A percentile compares a stretch with the other conserved stretches of the same genome.
These are phyloP conservation scores for Phylloscopus trochilus DNA, from an alignment of 2,113 vertebrate species.

Conservation along the genomic window DNA sequence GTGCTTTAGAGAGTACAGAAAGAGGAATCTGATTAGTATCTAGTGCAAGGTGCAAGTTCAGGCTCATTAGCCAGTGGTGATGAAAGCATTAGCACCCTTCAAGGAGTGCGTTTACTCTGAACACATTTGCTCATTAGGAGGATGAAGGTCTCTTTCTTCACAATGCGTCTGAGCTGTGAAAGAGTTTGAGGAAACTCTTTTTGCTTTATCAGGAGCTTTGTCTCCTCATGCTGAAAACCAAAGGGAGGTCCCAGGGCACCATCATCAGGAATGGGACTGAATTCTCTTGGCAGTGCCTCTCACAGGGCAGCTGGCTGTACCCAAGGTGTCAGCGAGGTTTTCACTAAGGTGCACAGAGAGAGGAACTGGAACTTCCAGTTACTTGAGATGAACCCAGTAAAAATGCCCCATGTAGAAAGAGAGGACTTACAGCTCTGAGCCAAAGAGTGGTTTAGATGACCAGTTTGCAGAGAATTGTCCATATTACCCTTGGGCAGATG, in stretches of 20 bases:
- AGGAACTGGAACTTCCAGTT: background rate
- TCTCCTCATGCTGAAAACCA: background rate
- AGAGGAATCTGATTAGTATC: constrained; percentile 47
- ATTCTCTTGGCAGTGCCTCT: background rate
- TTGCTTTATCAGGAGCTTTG: background rate
- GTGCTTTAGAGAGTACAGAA: background rate
- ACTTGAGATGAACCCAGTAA: background rate
- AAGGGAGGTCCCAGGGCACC: background rate
- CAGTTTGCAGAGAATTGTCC: background rate
- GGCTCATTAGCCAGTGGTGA: constrained; percentile 62
- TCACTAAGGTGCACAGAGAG: fast-evolving
- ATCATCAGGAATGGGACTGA: background rate
- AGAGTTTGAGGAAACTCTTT: background rate
- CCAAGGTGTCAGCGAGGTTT: background rate
- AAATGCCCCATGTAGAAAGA: background rate
- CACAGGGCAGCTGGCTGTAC: background rate
- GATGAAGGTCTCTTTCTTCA: constrained; percentile 29
- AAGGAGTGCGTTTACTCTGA: constrained; percentile 1
- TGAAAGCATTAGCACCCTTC: constrained; percentile 51
- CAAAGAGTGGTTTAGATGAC: background rate
- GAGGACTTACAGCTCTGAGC: background rate
- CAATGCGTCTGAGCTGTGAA: constrained; percentile 1
- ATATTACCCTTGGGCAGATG: too few relatives aligned
- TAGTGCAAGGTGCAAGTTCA: constrained; percentile 53
- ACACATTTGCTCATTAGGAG: constrained; percentile 30